Base-by-base conservation (phyloP, 1,140 invertebrate genomes). In the Rhagoletis pomonella region DNA sequence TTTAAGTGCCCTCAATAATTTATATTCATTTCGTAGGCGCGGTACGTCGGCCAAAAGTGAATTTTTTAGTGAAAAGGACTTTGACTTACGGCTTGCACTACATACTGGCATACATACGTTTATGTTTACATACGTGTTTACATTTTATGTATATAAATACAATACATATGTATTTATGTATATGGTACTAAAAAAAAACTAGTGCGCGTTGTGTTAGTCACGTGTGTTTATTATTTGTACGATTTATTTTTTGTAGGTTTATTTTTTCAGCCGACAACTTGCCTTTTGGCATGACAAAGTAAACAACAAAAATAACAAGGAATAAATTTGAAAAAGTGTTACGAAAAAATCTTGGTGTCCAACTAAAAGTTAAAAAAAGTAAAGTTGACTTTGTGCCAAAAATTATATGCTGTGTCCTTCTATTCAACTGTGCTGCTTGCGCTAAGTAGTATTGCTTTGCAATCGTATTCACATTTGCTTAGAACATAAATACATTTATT, bases 321-420 rank as follows among this genome's bases (percentile, higher is more conserved):
- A 47, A 29, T 29, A 55, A 58, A 55, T 12, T n/a, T 29, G 29
- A 81, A 42, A 81, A 55, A 81, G 73, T 81, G n/a, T 81, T 50
- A 29, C 47, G 17, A 1, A 55, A 17, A 12, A 19, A 2, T 12
- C 44, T 81, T 7, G 17, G n/a, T 81, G 42, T 19, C 12, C 67
- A 81, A 55, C 17, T 44, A 50, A 58, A 14, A 81, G 55, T n/a
- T 14, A 14, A 47, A 44, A 7, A n/a, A 55, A n/a, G 12, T 0
- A 6, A 55, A 81, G 47, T 81, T n/a, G 47, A 81, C 50, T n/a
- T 55, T 55, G 47, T 81, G 73, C 73, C 73, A 81, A 81, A 81
- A 55, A 19, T 55, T 55, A 55, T 58, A 19, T 42, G 44, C 39
- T 47, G 67, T 69, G 9, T 67, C 19, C 29, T 67, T 67, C 4